A percentile compares a stretch with the other conserved stretches of the same genome.
phyloP scores from a whole-genome alignment of 2,888 invertebrate genomes.

The Bellardia bayeri region DNA sequence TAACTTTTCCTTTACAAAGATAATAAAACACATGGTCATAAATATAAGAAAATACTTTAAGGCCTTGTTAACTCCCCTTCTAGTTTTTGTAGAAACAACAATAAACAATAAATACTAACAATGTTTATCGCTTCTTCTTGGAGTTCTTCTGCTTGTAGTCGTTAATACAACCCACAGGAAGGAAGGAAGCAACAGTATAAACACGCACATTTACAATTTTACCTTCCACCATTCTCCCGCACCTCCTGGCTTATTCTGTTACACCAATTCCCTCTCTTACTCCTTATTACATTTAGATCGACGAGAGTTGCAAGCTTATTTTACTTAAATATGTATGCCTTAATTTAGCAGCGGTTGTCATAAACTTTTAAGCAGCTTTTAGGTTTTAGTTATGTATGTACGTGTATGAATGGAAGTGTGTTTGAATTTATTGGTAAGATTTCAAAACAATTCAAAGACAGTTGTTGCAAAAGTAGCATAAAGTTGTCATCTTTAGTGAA shows the following conservation, averaged over 20 bases:
- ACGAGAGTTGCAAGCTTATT: conserved; percentile 44
- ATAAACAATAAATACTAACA: conserved; percentile 34
- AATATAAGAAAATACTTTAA: conserved; percentile 57
- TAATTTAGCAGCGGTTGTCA: conserved; percentile 67
- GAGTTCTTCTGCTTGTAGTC: background rate
- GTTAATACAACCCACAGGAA: conserved; percentile 19
- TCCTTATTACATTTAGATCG: background rate
- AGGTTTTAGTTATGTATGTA: conserved; percentile 40
- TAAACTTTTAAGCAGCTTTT: conserved; percentile 69
- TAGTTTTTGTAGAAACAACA: conserved; percentile 18
- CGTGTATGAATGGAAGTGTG: background rate
- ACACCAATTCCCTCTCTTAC: background rate
- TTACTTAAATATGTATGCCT: conserved; percentile 63
- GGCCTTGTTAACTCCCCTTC: conserved; percentile 47
- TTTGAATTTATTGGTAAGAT: conserved; percentile 9
- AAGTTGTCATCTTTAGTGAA: conserved; percentile 20
- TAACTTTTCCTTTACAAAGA: background rate
- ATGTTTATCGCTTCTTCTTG: conserved; percentile 41
- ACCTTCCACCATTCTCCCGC: background rate
- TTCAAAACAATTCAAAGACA: conserved; percentile 14
- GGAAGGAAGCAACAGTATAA: conserved; percentile 31
- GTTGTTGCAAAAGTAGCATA: background rate
- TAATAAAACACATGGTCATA: conserved; percentile 19
- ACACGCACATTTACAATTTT: conserved; percentile 18
- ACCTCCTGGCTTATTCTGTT: background rate